These are phyloP conservation scores for Mormyrops attenuatus DNA, from an alignment of 2,797 vertebrate genomes.

Conservation along the genomic window DNA sequence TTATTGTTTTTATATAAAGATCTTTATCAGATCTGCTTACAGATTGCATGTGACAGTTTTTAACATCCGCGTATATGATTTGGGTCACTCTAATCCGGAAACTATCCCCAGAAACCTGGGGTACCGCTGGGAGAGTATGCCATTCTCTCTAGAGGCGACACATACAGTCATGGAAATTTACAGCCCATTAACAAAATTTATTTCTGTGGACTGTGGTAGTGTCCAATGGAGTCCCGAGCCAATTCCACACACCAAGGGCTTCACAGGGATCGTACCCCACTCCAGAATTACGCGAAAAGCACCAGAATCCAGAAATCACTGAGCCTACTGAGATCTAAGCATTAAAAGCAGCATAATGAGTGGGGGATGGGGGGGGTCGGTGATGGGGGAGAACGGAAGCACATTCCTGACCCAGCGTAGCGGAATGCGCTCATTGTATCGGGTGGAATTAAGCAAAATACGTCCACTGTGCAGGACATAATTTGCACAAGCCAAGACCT, in stretches of 20 bases:
- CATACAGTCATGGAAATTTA: neutral
- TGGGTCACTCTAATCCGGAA: constrained; percentile 1
- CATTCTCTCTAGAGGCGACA: neutral
- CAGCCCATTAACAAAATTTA: neutral
- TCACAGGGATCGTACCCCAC: neutral
- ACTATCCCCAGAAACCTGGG: neutral
- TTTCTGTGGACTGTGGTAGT: neutral
- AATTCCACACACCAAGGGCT: neutral
- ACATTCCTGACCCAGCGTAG: neutral
- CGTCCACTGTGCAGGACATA: constrained; percentile 5
- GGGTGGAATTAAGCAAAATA: constrained; percentile 8
- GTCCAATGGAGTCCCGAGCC: neutral
- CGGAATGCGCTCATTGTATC: neutral
- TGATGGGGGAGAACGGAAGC: neutral
- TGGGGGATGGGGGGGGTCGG: neutral
- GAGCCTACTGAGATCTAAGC: neutral
- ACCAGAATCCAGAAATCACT: neutral
- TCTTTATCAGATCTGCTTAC: neutral
- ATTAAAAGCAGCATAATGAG: neutral
- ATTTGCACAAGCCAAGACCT: constrained; percentile 7
- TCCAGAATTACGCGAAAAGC: neutral
- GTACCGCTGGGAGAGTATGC: neutral
- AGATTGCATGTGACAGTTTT: neutral
- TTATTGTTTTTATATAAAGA: neutral
- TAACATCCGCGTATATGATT: neutral